Evolutionary conservation across 2,113 vertebrate genomes (phyloP).

Genomic region (Eurystomus gularis): DNA sequence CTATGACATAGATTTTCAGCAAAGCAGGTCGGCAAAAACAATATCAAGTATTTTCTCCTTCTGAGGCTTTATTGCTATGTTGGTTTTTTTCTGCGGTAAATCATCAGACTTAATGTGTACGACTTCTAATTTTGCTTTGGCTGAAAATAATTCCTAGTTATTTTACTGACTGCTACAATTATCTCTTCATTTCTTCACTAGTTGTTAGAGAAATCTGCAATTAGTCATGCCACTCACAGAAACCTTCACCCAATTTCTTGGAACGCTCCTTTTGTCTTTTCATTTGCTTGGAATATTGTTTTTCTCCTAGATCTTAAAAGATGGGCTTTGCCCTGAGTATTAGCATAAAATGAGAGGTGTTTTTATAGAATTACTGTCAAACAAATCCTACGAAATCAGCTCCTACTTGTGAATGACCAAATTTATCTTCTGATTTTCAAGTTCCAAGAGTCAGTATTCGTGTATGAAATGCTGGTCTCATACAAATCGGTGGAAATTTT

Average conservation of each 20-base stretch:
- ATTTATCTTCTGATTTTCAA: not conserved
- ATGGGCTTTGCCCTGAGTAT: not conserved
- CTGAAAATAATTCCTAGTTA: conserved; percentile 9
- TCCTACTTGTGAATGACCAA: not conserved
- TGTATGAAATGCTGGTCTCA: not conserved
- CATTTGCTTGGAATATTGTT: conserved; percentile 10
- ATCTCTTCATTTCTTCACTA: not conserved
- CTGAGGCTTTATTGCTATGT: not conserved
- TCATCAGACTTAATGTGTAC: not conserved
- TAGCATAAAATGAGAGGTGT: not conserved
- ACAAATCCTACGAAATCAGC: not conserved
- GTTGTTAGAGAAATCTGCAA: not conserved
- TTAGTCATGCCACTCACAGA: conserved; percentile 27
- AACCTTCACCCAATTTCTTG: conserved; percentile 18
- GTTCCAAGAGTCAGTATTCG: not conserved
- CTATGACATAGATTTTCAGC: not conserved
- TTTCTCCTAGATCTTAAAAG: not conserved
- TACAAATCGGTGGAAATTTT: not conserved
- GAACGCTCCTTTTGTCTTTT: conserved; percentile 32
- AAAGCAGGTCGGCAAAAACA: not conserved
- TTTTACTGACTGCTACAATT: conserved; percentile 29
- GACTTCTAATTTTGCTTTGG: conserved; percentile 18
- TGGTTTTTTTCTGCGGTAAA: not conserved
- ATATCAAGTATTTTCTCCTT: not conserved
- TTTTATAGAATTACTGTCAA: not conserved